Base-by-base conservation (phyloP, 1,140 invertebrate species). In the Campoletis sonorensis region DNA sequence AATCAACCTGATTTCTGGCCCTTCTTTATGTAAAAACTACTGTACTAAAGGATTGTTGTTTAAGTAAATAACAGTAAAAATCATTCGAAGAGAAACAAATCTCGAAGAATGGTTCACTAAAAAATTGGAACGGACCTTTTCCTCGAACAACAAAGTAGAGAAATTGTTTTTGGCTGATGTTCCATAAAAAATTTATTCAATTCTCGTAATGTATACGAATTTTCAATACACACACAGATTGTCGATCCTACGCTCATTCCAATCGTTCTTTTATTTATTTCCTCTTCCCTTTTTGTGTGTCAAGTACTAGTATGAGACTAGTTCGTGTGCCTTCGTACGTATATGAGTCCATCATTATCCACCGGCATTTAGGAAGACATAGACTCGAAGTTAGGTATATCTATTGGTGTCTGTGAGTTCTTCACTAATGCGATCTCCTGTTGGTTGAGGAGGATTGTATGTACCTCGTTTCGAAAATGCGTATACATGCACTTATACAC, bases 261-360 rank as follows among this genome's bases (percentile, higher is more conserved):
- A 45, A 45, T 70, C 15, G 16, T 70, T 15, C 33, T 72, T 72
- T 26, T 49, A 40, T 21, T 49, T 27, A 11, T 54, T 64, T 49
- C 76, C 45, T 64, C 45, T 78, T 78, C 16, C 16, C 15, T 64
- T 73, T 73, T 75, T 75, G 72, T 75, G 72, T 51, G 72, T 75
- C 72, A 75, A 75, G 72, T 49, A 75, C 72, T 75, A 30, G 40
- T 51, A 54, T 49, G 49, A 27, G 33, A 72, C 13, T 1, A 54
- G 45, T 23, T 15, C 16, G 23, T 54, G 23, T 54, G 51, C 21
- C 54, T 58, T 4, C 21, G 30, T 71, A 33, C 27, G 26, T 49
- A 75, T n/a, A n/a, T 10, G 70, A 75, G 23, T 75, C 23, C 72
- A 75, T 75, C 15, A 54, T 51, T 54, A 8, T 33, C 54, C 49